Evolutionary conservation across 2,113 vertebrate genomes (phyloP).

Genomic region (Myotis lucifugus): DNA sequence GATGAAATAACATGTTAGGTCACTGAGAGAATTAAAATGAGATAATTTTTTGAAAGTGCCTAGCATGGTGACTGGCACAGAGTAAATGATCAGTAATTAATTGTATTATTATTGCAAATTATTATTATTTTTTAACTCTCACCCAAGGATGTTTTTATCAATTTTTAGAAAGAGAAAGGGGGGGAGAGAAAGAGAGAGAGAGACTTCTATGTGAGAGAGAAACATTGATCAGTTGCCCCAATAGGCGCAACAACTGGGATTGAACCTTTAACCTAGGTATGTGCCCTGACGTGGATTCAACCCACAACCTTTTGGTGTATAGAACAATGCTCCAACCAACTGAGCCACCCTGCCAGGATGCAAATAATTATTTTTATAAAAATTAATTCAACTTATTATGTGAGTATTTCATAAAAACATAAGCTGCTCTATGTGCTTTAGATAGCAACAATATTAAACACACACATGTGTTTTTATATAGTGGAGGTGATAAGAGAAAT

Average conservation of each 20-base stretch:
- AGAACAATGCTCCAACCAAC: background rate
- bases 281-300: background rate
- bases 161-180: too few relatives aligned
- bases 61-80: background rate
- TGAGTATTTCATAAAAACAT: background rate
- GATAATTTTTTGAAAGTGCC: background rate
- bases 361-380: slow-evolving; percentile 1
- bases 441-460: background rate
- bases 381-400: background rate
- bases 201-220: too few relatives aligned
- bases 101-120: too few relatives aligned
- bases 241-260: too few relatives aligned
- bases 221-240: too few relatives aligned
- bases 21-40: background rate
- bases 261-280: background rate
- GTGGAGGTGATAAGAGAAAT: background rate
- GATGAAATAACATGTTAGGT: background rate
- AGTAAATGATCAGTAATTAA: too few relatives aligned
- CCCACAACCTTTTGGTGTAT: background rate
- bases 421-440: background rate
- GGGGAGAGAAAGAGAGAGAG: too few relatives aligned
- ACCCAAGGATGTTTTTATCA: too few relatives aligned
- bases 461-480: background rate
- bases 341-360: background rate
- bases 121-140: too few relatives aligned